Base-by-base conservation (phyloP, 2,113 vertebrate genomes). In the Alosa alosa region DNA sequence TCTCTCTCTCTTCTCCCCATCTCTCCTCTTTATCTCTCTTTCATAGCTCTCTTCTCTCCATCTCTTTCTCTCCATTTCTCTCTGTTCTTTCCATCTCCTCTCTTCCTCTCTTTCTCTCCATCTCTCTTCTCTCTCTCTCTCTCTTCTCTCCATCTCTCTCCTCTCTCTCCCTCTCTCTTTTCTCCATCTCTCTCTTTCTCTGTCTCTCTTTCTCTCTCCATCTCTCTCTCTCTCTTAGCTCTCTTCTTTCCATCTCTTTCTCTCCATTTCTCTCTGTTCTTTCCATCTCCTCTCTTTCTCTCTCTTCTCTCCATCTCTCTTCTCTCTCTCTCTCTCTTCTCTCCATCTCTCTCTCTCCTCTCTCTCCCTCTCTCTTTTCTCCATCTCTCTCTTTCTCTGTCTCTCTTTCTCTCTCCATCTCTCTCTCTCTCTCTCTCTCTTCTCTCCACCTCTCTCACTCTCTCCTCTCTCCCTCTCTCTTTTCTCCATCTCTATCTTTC, bases 161-260 rank as follows among this genome's bases (percentile, higher is more conserved):
- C 31, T 72, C 9, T 72, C 22, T 64, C 22, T 60, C 6, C 2
- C 20, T 6, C 4, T 83, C 50, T 50, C 8, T 17, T 31, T 9
- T 50, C 47, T 31, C 31, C n/a, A n/a, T 31, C 31, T 31, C 31
- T 31, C 31, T 31, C 31, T 31, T 1, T 31, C 31, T 7, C 45
- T 81, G 52, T 86, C 60, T 72, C n/a, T 22, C 81, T 75, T 57
- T 82, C 50, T n/a, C n/a, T n/a, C n/a, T n/a, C n/a, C n/a, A n/a
- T n/a, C n/a, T n/a, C n/a, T n/a, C 17, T 45, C 49, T 44, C 15
- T 85, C 78, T 85, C 31, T 31, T 31, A 31, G 31, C 45, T 81
- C 78, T 86, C 60, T 72, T 22, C 81, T 75, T 57, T 82, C 50
- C 17, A 52, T 60, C 45, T 31, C 31, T 31, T 31, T 31, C 31